Evolutionary conservation across 1,140 invertebrate species (phyloP), one percentile per base, ranked within the genome.

Genomic region (Diorhabda carinulata): DNA sequence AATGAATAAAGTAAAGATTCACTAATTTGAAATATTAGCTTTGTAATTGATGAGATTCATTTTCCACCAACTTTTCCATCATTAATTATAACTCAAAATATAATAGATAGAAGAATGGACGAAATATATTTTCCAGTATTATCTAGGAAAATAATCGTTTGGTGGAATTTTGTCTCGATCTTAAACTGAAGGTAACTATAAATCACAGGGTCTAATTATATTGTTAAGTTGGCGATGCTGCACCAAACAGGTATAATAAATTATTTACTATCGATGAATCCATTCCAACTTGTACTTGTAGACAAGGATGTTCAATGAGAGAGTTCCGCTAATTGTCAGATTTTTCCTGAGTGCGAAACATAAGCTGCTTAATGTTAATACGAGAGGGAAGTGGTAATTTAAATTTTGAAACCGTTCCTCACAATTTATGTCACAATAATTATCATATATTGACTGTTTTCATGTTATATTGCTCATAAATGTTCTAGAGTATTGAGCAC

Each of bases 191-290:
- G 5, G 10, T 25, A 41, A 41, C 10, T 6, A 60, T 60, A 60
- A 60, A 60, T 60, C 58, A 60, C 58, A 25, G 3, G 47, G 58
- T 41, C 41, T 60, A 60, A 60, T 60, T 60, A 60, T 60, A 60
- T 60, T 60, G 58, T 60, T 60, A 60, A 60, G 58, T 60, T 60
- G 10, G 41, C 10, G 58, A 10, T 60, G 58, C 10, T 41, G 41
- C 58, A 41, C 8, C 41, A 60, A 60, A 60, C 58, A 60, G 41
- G 58, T 6, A 60, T 60, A 60, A 60, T 60, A 60, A 60, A 60
- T 60, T 25, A 60, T 60, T 10, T 60, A 25, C 58, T 60, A 60
- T 60, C 58, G 58, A 60, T 60, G 58, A 60, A 25, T 60, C 10
- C 58, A 60, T 10, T 60, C 41, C 41, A 60, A 60, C 58, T 41